These are phyloP conservation scores for Nemotelus nigrinus DNA, from an alignment of 2,888 invertebrate genomes.

Conservation along the genomic window DNA sequence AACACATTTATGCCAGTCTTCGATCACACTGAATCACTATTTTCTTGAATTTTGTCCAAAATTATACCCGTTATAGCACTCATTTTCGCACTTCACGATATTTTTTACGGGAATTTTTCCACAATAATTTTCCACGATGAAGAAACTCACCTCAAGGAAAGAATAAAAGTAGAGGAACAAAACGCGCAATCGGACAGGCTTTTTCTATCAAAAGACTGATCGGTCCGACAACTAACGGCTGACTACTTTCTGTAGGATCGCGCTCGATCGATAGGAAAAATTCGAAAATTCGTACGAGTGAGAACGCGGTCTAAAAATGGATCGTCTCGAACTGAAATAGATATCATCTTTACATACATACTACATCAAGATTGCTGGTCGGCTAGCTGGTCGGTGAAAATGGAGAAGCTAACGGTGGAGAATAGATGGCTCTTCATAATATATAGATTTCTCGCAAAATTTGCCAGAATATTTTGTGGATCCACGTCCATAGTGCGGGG, in stretches of 20 bases:
- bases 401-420: constrained; percentile 3
- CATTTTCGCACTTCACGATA: too few species aligned
- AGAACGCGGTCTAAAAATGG: constrained; percentile 59
- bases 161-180: constrained; percentile 62
- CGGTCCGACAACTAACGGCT: constrained; percentile 66
- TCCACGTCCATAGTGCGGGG: not conserved
- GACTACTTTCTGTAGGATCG: constrained; percentile 63
- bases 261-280: constrained; percentile 56
- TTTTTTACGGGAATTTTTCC: not conserved
- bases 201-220: constrained; percentile 61
- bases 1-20: not conserved
- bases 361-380: constrained; percentile 5
- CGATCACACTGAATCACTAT: not conserved
- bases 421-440: not conserved
- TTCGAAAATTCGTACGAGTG: constrained; percentile 21
- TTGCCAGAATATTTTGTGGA: not conserved
- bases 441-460: constrained; percentile 15
- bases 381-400: constrained; percentile 10
- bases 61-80: too few species aligned
- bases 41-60: not conserved
- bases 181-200: constrained; percentile 64
- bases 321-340: constrained; percentile 62
- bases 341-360: constrained; percentile 52
- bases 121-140: not conserved
- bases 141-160: constrained; percentile 65